Conservation (phyloP, 2,113 vertebrate species). For the Cololabis saira region DNA sequence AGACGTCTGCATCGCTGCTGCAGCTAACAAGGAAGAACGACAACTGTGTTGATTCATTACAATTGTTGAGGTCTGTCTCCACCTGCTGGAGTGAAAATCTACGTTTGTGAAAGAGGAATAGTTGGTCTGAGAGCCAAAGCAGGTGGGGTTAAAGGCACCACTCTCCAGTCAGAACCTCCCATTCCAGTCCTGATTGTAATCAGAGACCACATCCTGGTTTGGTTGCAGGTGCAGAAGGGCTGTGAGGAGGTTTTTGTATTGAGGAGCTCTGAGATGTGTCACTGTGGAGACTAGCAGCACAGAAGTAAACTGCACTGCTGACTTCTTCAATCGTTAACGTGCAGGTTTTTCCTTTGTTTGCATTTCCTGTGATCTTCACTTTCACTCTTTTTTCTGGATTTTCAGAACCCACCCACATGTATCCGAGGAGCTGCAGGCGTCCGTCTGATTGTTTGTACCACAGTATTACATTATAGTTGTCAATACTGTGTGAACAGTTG, state of each 20-base stretch:
- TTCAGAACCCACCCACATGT: slow-evolving; percentile 1
- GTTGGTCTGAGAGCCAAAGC: slow-evolving; percentile 16
- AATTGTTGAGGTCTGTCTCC: no score
- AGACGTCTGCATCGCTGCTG: no score
- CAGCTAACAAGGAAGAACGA: no score
- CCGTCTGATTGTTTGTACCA: slow-evolving; percentile 56
- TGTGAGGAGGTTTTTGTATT: slow-evolving; percentile 44
- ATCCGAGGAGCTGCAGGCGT: slow-evolving; percentile 46
- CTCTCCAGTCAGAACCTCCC: no score
- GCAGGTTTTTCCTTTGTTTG: not conserved
- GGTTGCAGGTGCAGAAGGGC: slow-evolving; percentile 8
- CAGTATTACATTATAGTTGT: slow-evolving; percentile 10
- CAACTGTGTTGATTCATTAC: no score
- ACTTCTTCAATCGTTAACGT: slow-evolving; percentile 14
- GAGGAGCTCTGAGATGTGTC: not conserved
- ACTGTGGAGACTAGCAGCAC: slow-evolving; percentile 15
- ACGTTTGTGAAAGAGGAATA: no score
- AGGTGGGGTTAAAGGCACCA: no score
- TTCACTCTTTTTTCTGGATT: not conserved
- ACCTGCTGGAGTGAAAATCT: no score
- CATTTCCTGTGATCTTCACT: slow-evolving; percentile 4
- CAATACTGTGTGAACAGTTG: slow-evolving; percentile 44
- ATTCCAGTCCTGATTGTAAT: not conserved
- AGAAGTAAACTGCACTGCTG: slow-evolving; percentile 51
- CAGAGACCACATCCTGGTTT: not conserved